phyloP scores from a whole-genome alignment of 2,888 invertebrate genomes.

The Polydrusus pterygomalis region DNA sequence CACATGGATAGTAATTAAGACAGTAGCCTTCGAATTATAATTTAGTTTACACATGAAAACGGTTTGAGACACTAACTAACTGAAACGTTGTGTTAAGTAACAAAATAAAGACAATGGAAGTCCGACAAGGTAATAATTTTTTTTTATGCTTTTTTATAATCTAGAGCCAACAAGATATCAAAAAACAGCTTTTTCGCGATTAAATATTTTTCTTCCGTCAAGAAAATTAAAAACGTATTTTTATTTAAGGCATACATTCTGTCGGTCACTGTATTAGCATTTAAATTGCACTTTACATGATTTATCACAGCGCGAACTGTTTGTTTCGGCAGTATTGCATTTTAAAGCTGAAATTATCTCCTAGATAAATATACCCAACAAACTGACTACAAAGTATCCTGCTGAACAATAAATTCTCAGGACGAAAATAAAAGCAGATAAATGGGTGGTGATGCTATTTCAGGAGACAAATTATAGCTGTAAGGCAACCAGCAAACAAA shows the following conservation, averaged over 20 bases:
- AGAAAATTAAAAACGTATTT: no score
- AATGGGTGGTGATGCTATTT: conserved; percentile 38
- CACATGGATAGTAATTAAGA: no score
- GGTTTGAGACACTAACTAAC: no score
- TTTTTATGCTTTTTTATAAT: no score
- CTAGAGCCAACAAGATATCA: no score
- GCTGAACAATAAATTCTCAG: conserved; percentile 32
- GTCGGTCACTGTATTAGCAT: not conserved
- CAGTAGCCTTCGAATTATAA: no score
- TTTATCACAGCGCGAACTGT: not conserved
- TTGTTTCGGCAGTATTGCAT: conserved; percentile 6
- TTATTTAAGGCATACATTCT: not conserved
- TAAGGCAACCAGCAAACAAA: conserved; percentile 29
- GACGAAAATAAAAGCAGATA: conserved; percentile 42
- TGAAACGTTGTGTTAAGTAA: no score
- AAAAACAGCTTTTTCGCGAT: no score
- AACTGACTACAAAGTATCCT: conserved; percentile 19
- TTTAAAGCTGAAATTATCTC: conserved; percentile 27
- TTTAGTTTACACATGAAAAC: no score
- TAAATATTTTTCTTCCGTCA: no score
- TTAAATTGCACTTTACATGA: not conserved
- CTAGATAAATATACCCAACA: conserved; percentile 17
- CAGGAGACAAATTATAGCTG: conserved; percentile 40
- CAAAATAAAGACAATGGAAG: no score
- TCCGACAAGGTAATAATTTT: no score